Base-by-base conservation (phyloP, 2,797 vertebrate genomes). In the Gallinago nigripennis region DNA sequence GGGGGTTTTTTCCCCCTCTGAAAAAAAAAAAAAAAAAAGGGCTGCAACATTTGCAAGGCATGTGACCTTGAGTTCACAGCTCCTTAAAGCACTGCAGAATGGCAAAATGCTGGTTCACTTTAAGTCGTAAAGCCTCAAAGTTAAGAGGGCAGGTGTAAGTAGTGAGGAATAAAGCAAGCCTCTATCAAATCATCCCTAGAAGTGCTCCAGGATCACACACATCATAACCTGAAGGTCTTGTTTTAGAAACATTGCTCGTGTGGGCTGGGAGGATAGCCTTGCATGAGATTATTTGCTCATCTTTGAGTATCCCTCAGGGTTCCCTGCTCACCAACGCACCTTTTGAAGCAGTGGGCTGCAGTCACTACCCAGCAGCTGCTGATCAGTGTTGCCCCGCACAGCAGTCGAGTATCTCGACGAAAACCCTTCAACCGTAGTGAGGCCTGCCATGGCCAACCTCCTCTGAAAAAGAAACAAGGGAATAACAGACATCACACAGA, bases 301-400 rank as follows among this genome's bases (percentile, higher is more conserved):
- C 5, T 0, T 0, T 60, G 43, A 83, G 30, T 63, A 58, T 48
- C n/a, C 63, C 48, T 77, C 0, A 0, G 33, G 21, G 33, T 6
- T 75, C n/a, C 45, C 9, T 12, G 14, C 53, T 71, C n/a, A 28
- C 41, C 58, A n/a, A 78, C 76, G 2, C 83, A 99, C 99, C 98
- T 98, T 97, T 99, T 99, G 96, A 99, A 99, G 97, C 99, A 99
- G 96, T 99, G 99, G 35, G 99, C 99, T n/a, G 99, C 99, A 24
- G 99, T 99, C 57, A 99, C 71, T 9, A 98, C 97, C 99, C 99
- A 99, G 94, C 99, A 99, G 96, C 98, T 98, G 97, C 97, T 98
- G 93, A 99, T 98, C 50, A 99, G 97, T 0, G 99, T 99, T 7
- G 98, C 98, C 43, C 99, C 98, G 6, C 99, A 99, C 90, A 99